phyloP scores from a whole-genome alignment of 2,888 invertebrate species.

The Diaphora mendica region DNA sequence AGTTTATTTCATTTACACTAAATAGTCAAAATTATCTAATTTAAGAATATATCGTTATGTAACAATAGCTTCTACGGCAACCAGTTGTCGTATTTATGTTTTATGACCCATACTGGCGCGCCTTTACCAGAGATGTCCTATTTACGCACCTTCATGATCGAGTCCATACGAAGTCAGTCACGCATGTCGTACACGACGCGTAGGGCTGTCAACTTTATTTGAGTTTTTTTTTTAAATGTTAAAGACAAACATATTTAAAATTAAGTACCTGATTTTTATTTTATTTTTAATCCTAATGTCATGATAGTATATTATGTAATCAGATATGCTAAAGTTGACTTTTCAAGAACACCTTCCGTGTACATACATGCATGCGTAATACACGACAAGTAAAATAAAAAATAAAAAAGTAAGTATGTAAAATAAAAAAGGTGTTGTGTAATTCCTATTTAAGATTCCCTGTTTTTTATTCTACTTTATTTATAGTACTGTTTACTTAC shows the following conservation, averaged over 20 bases:
- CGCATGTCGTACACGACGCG: conserved; percentile 50
- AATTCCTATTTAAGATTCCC: neutral
- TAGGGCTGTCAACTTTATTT: conserved; percentile 3
- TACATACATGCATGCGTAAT: neutral
- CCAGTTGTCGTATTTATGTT: conserved; percentile 60
- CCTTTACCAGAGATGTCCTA: conserved; percentile 72
- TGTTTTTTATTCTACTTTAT: neutral
- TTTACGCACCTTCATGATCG: conserved; percentile 62
- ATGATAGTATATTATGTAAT: neutral
- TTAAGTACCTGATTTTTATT: neutral
- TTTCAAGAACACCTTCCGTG: neutral
- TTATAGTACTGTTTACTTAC: neutral
- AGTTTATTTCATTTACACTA: neutral
- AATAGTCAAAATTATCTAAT: conserved; percentile 36
- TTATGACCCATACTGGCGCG: conserved; percentile 73
- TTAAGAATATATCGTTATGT: conserved; percentile 54
- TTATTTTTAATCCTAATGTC: neutral
- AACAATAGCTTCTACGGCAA: conserved; percentile 67
- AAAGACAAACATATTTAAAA: no score
- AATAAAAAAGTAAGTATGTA: neutral
- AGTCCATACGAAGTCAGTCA: conserved; percentile 60
- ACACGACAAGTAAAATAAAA: no score
- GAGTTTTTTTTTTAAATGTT: no score
- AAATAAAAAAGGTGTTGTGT: neutral
- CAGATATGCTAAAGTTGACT: neutral